These are phyloP conservation scores for Morus bassanus DNA, from an alignment of 2,797 vertebrate species.

Conservation along the genomic window DNA sequence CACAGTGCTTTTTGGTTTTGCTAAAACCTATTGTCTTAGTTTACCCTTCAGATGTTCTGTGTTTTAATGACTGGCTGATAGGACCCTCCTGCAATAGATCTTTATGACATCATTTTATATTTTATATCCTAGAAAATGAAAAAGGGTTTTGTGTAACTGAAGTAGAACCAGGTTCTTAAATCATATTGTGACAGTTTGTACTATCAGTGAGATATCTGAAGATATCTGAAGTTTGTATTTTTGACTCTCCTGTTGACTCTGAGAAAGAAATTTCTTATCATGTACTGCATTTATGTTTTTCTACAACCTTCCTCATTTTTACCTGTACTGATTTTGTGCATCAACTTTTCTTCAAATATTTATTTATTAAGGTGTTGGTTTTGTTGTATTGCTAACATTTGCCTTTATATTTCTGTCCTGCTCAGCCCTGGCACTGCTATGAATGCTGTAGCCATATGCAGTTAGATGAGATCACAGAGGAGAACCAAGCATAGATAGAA, in stretches of 20 bases:
- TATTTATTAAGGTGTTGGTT: not conserved
- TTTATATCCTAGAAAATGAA: not conserved
- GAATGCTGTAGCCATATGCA: not conserved
- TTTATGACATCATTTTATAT: slow-evolving; percentile 3
- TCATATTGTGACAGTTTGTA: not conserved
- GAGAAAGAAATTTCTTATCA: not conserved
- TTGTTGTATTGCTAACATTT: not conserved
- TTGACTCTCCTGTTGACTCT: not conserved
- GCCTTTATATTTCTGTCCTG: not conserved
- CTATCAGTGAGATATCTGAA: not conserved
- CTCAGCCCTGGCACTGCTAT: not conserved
- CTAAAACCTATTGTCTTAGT: not conserved
- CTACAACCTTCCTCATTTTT: not conserved
- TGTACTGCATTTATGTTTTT: not conserved
- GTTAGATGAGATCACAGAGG: not conserved
- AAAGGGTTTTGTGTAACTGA: not conserved
- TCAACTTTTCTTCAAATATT: not conserved
- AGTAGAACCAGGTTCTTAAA: not conserved
- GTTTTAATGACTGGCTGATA: not conserved
- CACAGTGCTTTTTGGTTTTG: not conserved
- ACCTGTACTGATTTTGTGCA: not conserved
- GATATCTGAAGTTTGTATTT: not conserved
- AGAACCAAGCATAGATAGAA: not conserved
- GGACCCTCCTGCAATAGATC: not conserved
- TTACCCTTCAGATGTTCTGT: not conserved